Evolutionary conservation across 2,797 vertebrate species (phyloP), one percentile per base, ranked within the genome.

Genomic region (Eutrigla gurnardus): DNA sequence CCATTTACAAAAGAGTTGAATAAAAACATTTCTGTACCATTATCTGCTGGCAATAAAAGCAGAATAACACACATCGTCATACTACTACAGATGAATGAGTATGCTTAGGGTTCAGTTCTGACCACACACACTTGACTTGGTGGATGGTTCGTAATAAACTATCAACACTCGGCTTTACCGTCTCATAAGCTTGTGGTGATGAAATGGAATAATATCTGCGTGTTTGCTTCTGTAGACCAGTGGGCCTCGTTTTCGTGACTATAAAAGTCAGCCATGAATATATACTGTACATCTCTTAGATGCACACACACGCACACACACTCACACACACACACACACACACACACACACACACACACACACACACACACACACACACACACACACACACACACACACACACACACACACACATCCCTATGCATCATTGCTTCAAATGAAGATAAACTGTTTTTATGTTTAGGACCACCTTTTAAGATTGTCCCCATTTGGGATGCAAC

Each of bases 371-470:
- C 47, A 46, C 50, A 45, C 68, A 42, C 32, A 52, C 55, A 66
- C 57, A 52, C 61, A 65, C 75, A 78, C 58, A 57, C 64, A 68
- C 40, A 68, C 73, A 46, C 15, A 69, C 32, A 54, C 4, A n/a
- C 43, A 46, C 60, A 35, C 17, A 52, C 45, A 66, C 49, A 54
- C 70, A 79, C n/a, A 70, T 67, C 58, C 53, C 60, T 11, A 83
- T 81, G 75, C 81, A 86, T 80, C 83, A 82, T 81, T 15, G 49
- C 67, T 84, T 83, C 75, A 81, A 88, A 90, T 90, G 79, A 89
- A 85, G 84, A 89, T 80, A 82, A 91, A 87, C 74, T 65, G 71
- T 72, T 89, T 88, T 46, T 88, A 86, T 82, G 76, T 88, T 81
- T 57, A 72, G 70, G 71, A 85, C 75, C 70, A 83, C 79, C 83